These are phyloP conservation scores for Poeciliopsis presidionis DNA, from an alignment of 2,797 vertebrate genomes.

Conservation along the genomic window DNA sequence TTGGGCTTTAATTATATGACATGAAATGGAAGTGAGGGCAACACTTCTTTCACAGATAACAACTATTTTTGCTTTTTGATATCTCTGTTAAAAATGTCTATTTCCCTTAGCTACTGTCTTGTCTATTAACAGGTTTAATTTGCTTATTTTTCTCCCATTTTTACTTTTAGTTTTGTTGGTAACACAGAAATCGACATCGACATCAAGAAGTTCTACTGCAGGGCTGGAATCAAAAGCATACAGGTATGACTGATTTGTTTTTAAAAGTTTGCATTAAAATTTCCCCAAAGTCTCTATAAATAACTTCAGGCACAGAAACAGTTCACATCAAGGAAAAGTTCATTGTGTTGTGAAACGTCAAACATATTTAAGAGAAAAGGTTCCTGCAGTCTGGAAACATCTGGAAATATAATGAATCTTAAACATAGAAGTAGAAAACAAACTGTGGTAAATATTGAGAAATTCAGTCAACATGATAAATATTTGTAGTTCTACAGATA, in stretches of 20 bases:
- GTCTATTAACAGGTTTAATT: background rate
- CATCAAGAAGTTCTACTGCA: slow-evolving; percentile 96
- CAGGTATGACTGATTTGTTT: slow-evolving; percentile 81
- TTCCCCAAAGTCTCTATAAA: background rate
- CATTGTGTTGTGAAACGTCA: background rate
- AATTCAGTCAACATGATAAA: background rate
- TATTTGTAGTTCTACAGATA: background rate
- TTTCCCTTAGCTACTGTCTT: background rate
- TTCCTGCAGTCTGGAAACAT: background rate
- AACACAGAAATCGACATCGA: slow-evolving; percentile 95
- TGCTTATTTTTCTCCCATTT: slow-evolving; percentile 1
- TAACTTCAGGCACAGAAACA: background rate
- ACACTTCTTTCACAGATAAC: background rate
- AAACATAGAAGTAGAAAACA: background rate
- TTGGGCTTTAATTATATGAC: background rate
- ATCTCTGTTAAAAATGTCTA: background rate
- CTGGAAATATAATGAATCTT: background rate
- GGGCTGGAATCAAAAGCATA: slow-evolving; percentile 96
- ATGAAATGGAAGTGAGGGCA: background rate
- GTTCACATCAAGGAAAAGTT: background rate
- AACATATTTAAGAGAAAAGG: background rate
- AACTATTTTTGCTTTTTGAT: background rate
- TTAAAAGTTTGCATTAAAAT: background rate
- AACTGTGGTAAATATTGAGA: background rate
- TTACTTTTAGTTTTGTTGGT: slow-evolving; percentile 88